phyloP scores from a whole-genome alignment of 92 coral and sea anemone genomes.

The Heteractis magnifica region DNA sequence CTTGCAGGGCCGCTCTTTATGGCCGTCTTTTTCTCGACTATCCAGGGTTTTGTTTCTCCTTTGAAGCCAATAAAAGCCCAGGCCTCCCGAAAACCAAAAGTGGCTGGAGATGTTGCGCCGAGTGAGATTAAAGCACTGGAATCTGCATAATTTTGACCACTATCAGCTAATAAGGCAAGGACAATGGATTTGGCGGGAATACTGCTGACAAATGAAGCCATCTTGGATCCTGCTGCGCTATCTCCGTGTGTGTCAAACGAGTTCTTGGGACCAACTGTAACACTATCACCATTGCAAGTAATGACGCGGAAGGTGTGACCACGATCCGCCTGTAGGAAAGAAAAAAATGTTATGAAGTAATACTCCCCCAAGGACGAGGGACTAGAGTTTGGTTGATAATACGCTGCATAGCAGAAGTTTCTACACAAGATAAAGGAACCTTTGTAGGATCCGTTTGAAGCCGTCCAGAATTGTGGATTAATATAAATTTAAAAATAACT shows the following conservation, averaged over 20 bases:
- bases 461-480: too few species aligned
- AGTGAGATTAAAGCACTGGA: background rate
- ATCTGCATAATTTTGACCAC: background rate
- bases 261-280: background rate
- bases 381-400: too few species aligned
- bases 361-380: too few species aligned
- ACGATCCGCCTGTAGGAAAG: background rate
- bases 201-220: background rate
- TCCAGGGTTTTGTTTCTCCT: conserved; percentile 2
- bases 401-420: too few species aligned
- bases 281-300: background rate
- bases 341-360: background rate
- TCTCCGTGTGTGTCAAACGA: background rate
- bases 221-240: background rate
- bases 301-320: background rate
- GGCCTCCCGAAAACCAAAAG: background rate
- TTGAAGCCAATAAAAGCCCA: conserved; percentile 1
- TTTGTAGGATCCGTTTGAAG: too few species aligned
- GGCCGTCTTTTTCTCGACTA: background rate
- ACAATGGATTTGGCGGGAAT: conserved; percentile 1
- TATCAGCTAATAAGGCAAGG: background rate
- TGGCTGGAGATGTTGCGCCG: background rate
- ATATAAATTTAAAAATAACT: too few species aligned
- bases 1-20: background rate
- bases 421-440: too few species aligned